Evolutionary conservation across 2,888 invertebrate species (phyloP).

Genomic region (Melanchra persicariae): DNA sequence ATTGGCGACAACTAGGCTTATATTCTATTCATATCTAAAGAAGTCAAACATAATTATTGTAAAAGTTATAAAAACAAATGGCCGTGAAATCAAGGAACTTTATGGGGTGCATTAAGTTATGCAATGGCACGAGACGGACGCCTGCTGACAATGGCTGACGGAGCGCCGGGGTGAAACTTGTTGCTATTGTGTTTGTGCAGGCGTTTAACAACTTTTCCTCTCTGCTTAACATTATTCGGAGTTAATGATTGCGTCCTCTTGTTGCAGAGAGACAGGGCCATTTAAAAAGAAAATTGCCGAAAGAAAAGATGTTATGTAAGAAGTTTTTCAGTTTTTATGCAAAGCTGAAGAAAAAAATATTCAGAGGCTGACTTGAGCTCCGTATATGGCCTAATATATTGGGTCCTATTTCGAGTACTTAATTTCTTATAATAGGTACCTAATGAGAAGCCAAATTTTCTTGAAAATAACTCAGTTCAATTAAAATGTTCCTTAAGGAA

Average conservation of each 20-base stretch:
- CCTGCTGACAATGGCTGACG: slow-evolving; percentile 67
- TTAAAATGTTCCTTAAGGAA: too few species aligned
- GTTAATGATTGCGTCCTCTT: slow-evolving; percentile 53
- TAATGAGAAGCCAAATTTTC: too few species aligned
- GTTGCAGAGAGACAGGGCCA: slow-evolving; percentile 17
- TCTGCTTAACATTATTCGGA: slow-evolving; percentile 48
- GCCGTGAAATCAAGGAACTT: slow-evolving; percentile 78
- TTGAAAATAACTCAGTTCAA: too few species aligned
- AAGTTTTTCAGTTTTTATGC: slow-evolving; percentile 20
- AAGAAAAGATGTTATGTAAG: slow-evolving; percentile 11
- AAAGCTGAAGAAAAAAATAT: slow-evolving; percentile 6
- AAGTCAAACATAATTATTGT: slow-evolving; percentile 46
- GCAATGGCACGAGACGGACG: slow-evolving; percentile 67
- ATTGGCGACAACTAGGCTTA: slow-evolving; percentile 7
- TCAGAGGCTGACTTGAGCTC: background rate
- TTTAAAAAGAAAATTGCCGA: slow-evolving; percentile 25
- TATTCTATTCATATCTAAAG: slow-evolving; percentile 9
- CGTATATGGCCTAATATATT: too few species aligned
- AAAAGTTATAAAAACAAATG: slow-evolving; percentile 72
- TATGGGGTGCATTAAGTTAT: slow-evolving; percentile 68
- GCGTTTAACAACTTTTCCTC: slow-evolving; percentile 72
- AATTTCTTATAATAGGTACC: too few species aligned
- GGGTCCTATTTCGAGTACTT: too few species aligned
- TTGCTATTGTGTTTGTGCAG: slow-evolving; percentile 76
- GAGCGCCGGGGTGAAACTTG: slow-evolving; percentile 65